Evolutionary conservation across 2,113 vertebrate species (phyloP).

Genomic region (Oncorhynchus masou): DNA sequence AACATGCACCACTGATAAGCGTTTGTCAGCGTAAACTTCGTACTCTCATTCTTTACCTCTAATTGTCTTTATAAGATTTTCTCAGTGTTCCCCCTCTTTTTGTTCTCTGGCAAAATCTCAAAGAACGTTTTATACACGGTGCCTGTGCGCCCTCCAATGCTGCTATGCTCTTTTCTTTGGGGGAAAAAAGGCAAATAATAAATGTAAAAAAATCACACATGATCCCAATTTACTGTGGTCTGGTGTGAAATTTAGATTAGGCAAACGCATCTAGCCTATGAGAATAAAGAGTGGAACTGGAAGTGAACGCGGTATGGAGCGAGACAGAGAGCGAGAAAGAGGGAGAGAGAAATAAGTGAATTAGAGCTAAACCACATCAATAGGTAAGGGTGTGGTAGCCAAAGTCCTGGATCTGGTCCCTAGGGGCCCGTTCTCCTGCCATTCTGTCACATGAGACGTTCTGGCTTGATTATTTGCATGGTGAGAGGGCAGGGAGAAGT

Average conservation of each 20-base stretch:
- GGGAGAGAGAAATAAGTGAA: conserved; percentile 15
- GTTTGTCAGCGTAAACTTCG: neutral
- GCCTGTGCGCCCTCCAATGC: conserved; percentile 82
- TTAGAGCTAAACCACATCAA: conserved; percentile 88
- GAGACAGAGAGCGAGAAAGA: conserved; percentile 47
- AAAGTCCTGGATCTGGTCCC: conserved; percentile 77
- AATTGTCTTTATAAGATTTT: conserved; percentile 1
- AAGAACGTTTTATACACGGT: conserved; percentile 8
- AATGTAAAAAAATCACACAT: conserved; percentile 80
- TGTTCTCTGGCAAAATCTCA: conserved; percentile 50
- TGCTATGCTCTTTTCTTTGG: conserved; percentile 71
- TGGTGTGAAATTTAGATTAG: conserved; percentile 90
- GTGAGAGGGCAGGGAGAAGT: conserved; percentile 75
- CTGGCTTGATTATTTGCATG: conserved; percentile 45
- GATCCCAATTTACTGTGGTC: conserved; percentile 90
- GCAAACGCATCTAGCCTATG: conserved; percentile 82
- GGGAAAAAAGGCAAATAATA: conserved; percentile 69
- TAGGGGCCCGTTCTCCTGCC: conserved; percentile 67
- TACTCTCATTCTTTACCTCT: neutral
- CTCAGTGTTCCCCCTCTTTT: conserved; percentile 75
- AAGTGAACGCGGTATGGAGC: conserved; percentile 24
- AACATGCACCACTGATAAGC: conserved; percentile 2
- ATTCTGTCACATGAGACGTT: conserved; percentile 56
- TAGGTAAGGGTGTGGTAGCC: conserved; percentile 87
- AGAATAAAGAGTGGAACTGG: conserved; percentile 50